These are phyloP conservation scores for Aurelia aurita DNA, from an alignment of 30 jellyfish, hydroid and myxozoan species.

Conservation along the genomic window DNA sequence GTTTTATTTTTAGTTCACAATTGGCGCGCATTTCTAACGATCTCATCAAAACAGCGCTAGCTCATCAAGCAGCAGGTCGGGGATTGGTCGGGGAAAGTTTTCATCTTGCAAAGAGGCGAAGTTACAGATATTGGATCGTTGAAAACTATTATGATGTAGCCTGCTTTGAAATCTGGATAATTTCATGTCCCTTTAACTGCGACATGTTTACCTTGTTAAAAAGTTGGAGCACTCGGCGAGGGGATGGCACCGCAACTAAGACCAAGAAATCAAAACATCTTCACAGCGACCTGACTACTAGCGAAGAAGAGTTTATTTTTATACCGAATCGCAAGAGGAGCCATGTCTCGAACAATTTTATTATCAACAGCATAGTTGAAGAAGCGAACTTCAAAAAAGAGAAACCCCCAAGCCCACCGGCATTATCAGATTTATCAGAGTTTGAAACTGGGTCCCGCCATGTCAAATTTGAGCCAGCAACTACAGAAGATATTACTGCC, in stretches of 20 bases:
- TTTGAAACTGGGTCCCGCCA: slow-evolving; percentile 41
- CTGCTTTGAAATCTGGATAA: too few relatives aligned
- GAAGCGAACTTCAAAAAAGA: slow-evolving; percentile 29
- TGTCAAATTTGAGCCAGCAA: slow-evolving; percentile 18
- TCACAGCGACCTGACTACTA: slow-evolving; percentile 5
- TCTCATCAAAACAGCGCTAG: not conserved
- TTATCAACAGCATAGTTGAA: not conserved
- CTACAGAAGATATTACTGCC: slow-evolving; percentile 18
- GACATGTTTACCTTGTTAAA: slow-evolving; percentile 47
- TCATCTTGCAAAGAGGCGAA: too few relatives aligned
- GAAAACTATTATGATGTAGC: too few relatives aligned
- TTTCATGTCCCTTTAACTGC: too few relatives aligned
- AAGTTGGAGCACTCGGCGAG: slow-evolving; percentile 60
- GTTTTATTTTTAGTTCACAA: not conserved
- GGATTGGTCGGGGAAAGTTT: too few relatives aligned
- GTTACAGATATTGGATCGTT: too few relatives aligned
- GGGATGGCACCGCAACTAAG: slow-evolving; percentile 40
- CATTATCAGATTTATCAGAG: slow-evolving; percentile 19
- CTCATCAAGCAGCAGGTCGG: too few relatives aligned
- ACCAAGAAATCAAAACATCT: not conserved
- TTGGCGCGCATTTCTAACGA: slow-evolving; percentile 50
- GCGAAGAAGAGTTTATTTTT: slow-evolving; percentile 54
- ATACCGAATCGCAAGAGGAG: slow-evolving; percentile 57
- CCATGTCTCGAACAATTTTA: slow-evolving; percentile 15
- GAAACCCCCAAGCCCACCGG: slow-evolving; percentile 25